phyloP scores from a whole-genome alignment of 2,888 invertebrate genomes.

The Brachyopa scutellaris region DNA sequence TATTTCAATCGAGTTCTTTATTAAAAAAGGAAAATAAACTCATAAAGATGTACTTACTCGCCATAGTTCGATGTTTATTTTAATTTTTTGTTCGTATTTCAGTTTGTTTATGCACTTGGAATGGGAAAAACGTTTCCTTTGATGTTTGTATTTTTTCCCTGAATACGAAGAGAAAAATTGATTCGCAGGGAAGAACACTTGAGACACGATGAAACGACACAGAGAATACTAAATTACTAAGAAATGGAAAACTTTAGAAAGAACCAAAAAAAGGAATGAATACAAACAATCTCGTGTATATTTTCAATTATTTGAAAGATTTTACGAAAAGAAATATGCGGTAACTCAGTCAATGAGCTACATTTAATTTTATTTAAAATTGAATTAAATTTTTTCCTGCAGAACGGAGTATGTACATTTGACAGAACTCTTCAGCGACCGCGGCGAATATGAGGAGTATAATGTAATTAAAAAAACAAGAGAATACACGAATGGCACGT shows the following conservation, averaged over 20 bases:
- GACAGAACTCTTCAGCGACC: conserved; percentile 57
- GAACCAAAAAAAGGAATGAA: conserved; percentile 1
- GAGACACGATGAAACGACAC: conserved; percentile 46
- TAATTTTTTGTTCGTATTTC: conserved; percentile 30
- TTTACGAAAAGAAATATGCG: background rate
- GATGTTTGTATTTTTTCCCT: conserved; percentile 18
- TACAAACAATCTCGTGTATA: no score
- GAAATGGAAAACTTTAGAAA: background rate
- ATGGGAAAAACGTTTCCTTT: conserved; percentile 26
- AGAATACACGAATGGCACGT: conserved; percentile 13
- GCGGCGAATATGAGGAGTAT: conserved; percentile 53
- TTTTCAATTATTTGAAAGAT: background rate
- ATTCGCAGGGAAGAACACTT: conserved; percentile 37
- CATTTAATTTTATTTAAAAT: conserved; percentile 11
- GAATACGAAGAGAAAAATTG: conserved; percentile 16
- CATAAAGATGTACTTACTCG: conserved; percentile 64
- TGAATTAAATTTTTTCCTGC: conserved; percentile 1
- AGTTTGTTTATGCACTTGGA: conserved; percentile 48
- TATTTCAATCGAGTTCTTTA: conserved; percentile 11
- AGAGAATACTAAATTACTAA: conserved; percentile 1
- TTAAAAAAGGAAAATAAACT: background rate
- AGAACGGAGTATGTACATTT: conserved; percentile 27
- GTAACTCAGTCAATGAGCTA: background rate
- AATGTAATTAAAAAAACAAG: conserved; percentile 50
- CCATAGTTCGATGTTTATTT: conserved; percentile 62